Percentiles rank a stretch among this genome's conserved stretches.
phyloP scores from a whole-genome alignment of 2,888 invertebrate genomes.

The Metacarcinus magister region DNA sequence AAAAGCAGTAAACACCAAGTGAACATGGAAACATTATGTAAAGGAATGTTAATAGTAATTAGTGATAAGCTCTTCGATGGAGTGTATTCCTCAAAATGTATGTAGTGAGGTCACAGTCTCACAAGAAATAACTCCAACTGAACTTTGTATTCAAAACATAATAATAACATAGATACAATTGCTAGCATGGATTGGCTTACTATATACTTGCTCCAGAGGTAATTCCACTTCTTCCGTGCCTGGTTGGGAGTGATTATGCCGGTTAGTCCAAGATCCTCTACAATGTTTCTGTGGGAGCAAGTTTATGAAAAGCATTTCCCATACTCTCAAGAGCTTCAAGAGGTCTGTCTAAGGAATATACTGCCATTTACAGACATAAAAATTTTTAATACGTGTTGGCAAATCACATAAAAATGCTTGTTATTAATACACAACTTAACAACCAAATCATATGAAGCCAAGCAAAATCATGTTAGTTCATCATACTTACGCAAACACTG shows the following conservation, averaged over 20 bases:
- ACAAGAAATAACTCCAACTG: not conserved
- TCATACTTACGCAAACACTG: slow-evolving; percentile 79
- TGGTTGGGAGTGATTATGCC: slow-evolving; percentile 79
- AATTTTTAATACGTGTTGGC: too few species aligned
- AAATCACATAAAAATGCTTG: not conserved
- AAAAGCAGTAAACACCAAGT: not conserved
- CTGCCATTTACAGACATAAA: too few species aligned
- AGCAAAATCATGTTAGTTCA: not conserved
- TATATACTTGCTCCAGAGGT: slow-evolving; percentile 81
- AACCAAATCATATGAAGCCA: not conserved
- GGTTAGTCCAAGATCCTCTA: slow-evolving; percentile 78
- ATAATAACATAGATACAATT: not conserved
- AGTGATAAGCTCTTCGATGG: not conserved
- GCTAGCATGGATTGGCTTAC: slow-evolving; percentile 59
- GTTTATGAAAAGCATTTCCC: not conserved
- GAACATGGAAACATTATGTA: not conserved
- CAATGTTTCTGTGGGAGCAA: slow-evolving; percentile 74
- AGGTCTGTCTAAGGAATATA: too few species aligned
- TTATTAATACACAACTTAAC: not conserved
- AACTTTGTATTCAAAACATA: not conserved
- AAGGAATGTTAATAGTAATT: not conserved
- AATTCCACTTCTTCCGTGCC: slow-evolving; percentile 82
- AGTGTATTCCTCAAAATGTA: not conserved
- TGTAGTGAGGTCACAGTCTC: not conserved
- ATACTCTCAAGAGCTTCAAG: not conserved